Evolutionary conservation across 2,797 vertebrate genomes (phyloP), one percentile per base, ranked within the genome.

Genomic region (Pyrrhura leucotis): DNA sequence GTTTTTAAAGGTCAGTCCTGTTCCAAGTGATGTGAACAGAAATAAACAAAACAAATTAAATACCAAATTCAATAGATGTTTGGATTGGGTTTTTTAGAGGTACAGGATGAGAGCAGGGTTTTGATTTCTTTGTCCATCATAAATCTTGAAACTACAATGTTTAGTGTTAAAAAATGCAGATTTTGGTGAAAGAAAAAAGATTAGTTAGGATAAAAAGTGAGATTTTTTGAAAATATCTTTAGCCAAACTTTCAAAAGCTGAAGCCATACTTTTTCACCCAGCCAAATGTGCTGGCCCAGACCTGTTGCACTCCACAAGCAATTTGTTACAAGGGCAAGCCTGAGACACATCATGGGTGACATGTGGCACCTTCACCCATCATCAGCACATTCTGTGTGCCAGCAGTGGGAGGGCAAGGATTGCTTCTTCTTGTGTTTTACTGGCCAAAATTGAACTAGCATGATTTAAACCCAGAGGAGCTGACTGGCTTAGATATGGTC

Each of bases 311-410:
- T 67, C 56, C 61, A 31, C 0, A 6, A 83, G n/a, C 9, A 44
- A 22, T 29, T 79, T 86, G 50, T 35, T 45, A 35, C 40, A 25
- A 48, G 14, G 44, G 21, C 1, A 5, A 58, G 12, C 15, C 73
- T 53, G 54, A 84, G 22, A 25, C 35, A 40, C 45, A 22, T 4
- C 66, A 65, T 0, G 0, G n/a, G 58, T 78, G 62, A 47, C 67
- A 13, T 1, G 12, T 63, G 72, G 61, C 83, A 76, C 42, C 63
- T 67, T 35, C 1, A 0, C 65, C 53, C 45, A 53, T 31, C 26
- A 6, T 10, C 0, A 1, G 42, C 31, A 47, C 26, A 16, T 15
- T 9, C 58, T 42, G 14, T 12, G 48, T 0, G 2, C 47, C 76
- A 54, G 68, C 1, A 3, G 19, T 8, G 47, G 33, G 20, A 63